Base-by-base conservation (phyloP, 1,140 invertebrate species). In the Cyphomyrmex costatus region DNA sequence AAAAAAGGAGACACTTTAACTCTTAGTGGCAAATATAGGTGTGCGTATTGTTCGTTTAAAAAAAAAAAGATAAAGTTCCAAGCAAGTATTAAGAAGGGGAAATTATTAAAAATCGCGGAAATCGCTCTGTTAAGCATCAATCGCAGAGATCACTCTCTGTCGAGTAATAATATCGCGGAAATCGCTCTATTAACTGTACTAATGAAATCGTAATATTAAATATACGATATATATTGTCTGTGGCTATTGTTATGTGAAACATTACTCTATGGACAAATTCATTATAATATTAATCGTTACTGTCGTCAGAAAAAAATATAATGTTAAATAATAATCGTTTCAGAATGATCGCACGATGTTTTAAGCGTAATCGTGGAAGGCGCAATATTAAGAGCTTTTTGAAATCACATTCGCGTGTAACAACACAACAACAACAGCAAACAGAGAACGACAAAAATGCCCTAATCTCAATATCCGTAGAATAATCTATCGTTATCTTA, bases 141-240 rank as follows among this genome's bases (percentile, higher is more conserved):
- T 88, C 86, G 66, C 73, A 74, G 82, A 70, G 88, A 88, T 89
- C 87, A 56, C 82, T 89, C 88, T 79, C 27, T 33, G 68, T 86
- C 24, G 61, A 88, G 24, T 74, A 86, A 68, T 88, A 88, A 77
- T 78, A 85, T 76, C 74, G 73, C 56, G 87, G 88, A 88, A 77
- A 46, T 86, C 76, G 83, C 76, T 89, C 87, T 71, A 66, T 76
- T 86, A 86, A 70, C 16, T 74, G 76, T 49, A 83, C 4, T 83
- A 86, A 70, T 79, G 16, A 89, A 88, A 58, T 86, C 30, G 27
- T 89, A 85, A 80, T 53, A 66, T 65, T 66, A 86, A 86, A 78
- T 74, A 27, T 73, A 84, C 21, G 63, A 84, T 58, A 70, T 76
- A 83, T 63, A 61, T 51, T 76, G 27, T 88, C 61, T 83, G 73